Percentiles rank a stretch among this genome's conserved stretches.
Conservation (phyloP, 2,888 invertebrate genomes). For the Yponomeuta cagnagella region DNA sequence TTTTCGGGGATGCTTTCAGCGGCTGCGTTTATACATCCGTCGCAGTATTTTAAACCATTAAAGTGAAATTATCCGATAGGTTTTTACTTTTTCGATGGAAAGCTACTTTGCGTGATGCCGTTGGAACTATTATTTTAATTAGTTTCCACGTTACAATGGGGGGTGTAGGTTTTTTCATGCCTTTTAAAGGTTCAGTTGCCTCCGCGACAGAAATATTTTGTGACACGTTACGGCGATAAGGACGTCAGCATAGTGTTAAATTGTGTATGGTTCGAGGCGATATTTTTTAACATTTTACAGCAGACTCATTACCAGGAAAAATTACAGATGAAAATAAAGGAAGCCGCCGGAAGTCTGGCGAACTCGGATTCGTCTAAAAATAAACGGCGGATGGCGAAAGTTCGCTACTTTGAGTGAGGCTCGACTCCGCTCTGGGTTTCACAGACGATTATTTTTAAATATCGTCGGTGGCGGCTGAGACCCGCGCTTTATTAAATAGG, state of each 20-base stretch:
- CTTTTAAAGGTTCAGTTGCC: slow-evolving; percentile 43
- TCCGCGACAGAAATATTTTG: slow-evolving; percentile 36
- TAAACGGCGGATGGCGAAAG: neutral
- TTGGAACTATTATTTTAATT: slow-evolving; percentile 67
- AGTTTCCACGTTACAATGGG: slow-evolving; percentile 55
- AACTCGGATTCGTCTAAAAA: neutral
- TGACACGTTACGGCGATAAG: slow-evolving; percentile 3
- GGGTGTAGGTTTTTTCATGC: slow-evolving; percentile 32
- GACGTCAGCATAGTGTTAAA: neutral
- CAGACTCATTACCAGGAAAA: neutral
- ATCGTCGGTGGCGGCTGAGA: neutral
- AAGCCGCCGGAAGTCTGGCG: neutral
- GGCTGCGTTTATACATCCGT: slow-evolving; percentile 10
- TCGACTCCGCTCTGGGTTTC: neutral
- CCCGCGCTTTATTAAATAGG: slow-evolving; percentile 1
- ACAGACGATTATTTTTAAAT: neutral
- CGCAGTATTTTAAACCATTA: slow-evolving; percentile 21
- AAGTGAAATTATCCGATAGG: slow-evolving; percentile 21
- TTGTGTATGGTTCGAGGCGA: slow-evolving; percentile 2
- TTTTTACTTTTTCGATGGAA: slow-evolving; percentile 40
- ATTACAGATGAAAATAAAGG: neutral
- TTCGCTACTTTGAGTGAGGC: neutral
- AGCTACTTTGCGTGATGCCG: slow-evolving; percentile 59
- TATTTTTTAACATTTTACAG: neutral
- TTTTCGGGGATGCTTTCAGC: slow-evolving; percentile 5